Evolutionary conservation across 1,140 invertebrate species (phyloP), one percentile per base, ranked within the genome.

Genomic region (Pachypsylla venusta): DNA sequence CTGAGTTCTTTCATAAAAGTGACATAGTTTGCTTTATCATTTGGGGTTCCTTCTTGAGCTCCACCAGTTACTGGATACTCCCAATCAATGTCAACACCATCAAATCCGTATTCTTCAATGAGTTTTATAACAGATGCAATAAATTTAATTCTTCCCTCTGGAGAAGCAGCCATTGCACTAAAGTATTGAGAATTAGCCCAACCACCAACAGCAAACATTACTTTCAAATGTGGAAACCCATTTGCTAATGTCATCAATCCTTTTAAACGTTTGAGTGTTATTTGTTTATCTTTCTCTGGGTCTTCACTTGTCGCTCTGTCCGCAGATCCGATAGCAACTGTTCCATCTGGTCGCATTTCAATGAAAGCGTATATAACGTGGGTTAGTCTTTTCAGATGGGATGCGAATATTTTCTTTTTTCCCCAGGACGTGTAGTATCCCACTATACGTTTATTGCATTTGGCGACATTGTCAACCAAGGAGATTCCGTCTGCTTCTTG

Each of bases 1-100:
- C 63, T 22, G 30, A 64, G 20, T 26, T 64, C 63, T 19, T 57
- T 57, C 55, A 64, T 57, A 1, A 64, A 55, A 10, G 25, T 56
- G 25, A 64, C 63, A 28, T 64, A 64, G 35, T 64, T 64, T 3
- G 2, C 13, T 58, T 64, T 64, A 25, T 64, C 63, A 22, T 60
- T 35, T 25, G 61, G 58, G 5, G 54, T 55, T 10, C 63, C 63
- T 56, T 62, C 61, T 13, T 53, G 53, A 1, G 61, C 63, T 16
- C 63, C 63, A 30, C 63, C 63, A 5, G 63, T 62, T 0, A 62
- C 79, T 55, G 81, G 79, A 67, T 80, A 80, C 42, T 78, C 71
- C 79, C 79, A 81, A 63, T 81, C 75, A 13, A 81, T 66, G 65
- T 81, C 80, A 4, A 80, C 67, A 0, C 79, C 79, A 64, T 81